These are phyloP conservation scores for Minunthozetes semirufus DNA, from an alignment of 2,888 invertebrate species.

Conservation along the genomic window DNA sequence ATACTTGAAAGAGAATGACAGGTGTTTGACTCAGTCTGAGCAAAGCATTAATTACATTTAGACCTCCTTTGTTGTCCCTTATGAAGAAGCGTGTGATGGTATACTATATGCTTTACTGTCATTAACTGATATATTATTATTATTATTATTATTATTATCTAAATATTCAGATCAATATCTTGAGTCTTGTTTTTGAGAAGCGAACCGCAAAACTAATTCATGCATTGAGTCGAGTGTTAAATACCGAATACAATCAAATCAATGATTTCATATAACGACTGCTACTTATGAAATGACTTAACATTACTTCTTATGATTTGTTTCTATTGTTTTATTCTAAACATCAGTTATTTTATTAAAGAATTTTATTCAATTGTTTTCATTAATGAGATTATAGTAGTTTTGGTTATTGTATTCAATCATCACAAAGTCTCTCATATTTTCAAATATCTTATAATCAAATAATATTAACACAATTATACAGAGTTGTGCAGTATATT, in stretches of 20 bases:
- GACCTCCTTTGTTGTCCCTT: no score
- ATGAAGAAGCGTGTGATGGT: no score
- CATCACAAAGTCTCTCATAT: background rate
- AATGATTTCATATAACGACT: background rate
- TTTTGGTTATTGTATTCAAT: background rate
- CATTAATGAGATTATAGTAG: slow-evolving; percentile 1
- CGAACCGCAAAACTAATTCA: slow-evolving; percentile 16
- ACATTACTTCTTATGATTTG: background rate
- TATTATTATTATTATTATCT: background rate
- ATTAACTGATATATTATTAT: no score
- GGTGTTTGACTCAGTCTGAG: no score
- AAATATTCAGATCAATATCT: slow-evolving; percentile 16
- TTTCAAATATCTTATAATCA: background rate
- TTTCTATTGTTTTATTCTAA: slow-evolving; percentile 11
- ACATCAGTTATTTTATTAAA: background rate
- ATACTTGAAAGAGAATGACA: no score
- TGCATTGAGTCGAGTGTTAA: background rate
- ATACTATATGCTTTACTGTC: no score
- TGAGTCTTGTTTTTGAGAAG: slow-evolving; percentile 9
- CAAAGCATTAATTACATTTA: no score
- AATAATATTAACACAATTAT: background rate
- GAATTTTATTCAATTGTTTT: slow-evolving; percentile 8
- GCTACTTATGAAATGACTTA: background rate
- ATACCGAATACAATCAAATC: background rate
- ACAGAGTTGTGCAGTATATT: no score